phyloP scores from a whole-genome alignment of 2,888 invertebrate species.

The Hypercompe scribonia region DNA sequence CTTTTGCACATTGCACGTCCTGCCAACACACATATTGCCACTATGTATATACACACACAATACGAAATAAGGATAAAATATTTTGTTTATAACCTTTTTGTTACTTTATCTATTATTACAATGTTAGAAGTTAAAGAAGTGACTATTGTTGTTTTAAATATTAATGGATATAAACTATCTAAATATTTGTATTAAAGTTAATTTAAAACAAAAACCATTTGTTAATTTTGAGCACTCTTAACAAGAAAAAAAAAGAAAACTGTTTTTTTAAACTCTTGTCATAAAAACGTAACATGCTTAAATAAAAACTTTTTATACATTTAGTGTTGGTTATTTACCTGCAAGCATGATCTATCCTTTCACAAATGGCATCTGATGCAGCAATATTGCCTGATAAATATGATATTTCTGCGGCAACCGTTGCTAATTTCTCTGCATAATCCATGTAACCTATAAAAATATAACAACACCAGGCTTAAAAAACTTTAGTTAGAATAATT shows the following conservation, averaged over 20 bases:
- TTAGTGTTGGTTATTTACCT: conserved; percentile 44
- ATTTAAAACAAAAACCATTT: conserved; percentile 48
- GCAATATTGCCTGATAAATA: conserved; percentile 83
- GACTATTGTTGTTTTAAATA: conserved; percentile 69
- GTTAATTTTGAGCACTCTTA: conserved; percentile 55
- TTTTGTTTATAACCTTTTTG: conserved; percentile 63
- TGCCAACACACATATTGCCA: conserved; percentile 56
- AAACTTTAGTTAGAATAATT: neutral
- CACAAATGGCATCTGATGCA: conserved; percentile 85
- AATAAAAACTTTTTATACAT: conserved; percentile 61
- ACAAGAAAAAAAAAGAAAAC: conserved; percentile 40
- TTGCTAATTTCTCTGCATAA: conserved; percentile 85
- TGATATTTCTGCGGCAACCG: conserved; percentile 84
- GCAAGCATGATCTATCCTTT: conserved; percentile 79
- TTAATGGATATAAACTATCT: conserved; percentile 49
- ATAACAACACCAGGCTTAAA: neutral
- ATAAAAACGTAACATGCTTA: conserved; percentile 62
- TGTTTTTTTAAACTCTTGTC: conserved; percentile 46
- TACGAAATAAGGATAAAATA: conserved; percentile 56
- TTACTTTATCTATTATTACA: conserved; percentile 66
- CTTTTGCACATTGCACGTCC: conserved; percentile 77
- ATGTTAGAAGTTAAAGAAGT: conserved; percentile 70
- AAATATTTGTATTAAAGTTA: conserved; percentile 45
- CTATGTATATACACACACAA: conserved; percentile 48
- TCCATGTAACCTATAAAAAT: conserved; percentile 80